phyloP scores from a whole-genome alignment of 2,888 invertebrate genomes.

The Biston stratarius region DNA sequence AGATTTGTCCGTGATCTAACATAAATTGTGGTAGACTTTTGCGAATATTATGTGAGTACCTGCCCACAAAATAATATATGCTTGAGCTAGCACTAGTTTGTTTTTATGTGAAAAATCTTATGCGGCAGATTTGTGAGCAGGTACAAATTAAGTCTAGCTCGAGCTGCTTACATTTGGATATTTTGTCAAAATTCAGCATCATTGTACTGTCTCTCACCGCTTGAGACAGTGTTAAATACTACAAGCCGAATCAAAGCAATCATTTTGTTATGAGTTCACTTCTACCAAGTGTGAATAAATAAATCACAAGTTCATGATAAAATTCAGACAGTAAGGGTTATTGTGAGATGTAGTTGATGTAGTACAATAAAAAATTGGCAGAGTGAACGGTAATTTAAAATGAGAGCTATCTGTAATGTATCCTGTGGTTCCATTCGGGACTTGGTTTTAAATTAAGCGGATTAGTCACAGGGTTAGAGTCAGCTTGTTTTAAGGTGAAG shows the following conservation, averaged over 20 bases:
- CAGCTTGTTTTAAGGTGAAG: conserved; percentile 45
- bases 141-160: conserved; percentile 75
- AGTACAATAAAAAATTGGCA: conserved; percentile 34
- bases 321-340: conserved; percentile 46
- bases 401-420: conserved; percentile 36
- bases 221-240: conserved; percentile 70
- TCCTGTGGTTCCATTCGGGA: conserved; percentile 37
- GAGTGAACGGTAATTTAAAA: conserved; percentile 38
- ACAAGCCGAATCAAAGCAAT: conserved; percentile 68
- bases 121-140: conserved; percentile 68
- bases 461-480: conserved; percentile 57
- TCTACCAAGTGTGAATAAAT: conserved; percentile 46
- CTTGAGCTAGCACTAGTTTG: conserved; percentile 80
- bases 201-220: conserved; percentile 74
- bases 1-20: conserved; percentile 80
- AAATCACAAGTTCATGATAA: conserved; percentile 49
- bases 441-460: conserved; percentile 57
- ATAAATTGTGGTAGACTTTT: conserved; percentile 85
- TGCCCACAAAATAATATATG: conserved; percentile 60
- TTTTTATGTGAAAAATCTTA: conserved; percentile 54
- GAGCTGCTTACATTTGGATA: conserved; percentile 57
- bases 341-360: conserved; percentile 43
- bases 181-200: conserved; percentile 62
- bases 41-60: conserved; percentile 62
- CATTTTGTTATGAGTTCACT: conserved; percentile 55